Conservation (phyloP, 1,140 invertebrate genomes). For the Zaprionus lachaisei region DNA sequence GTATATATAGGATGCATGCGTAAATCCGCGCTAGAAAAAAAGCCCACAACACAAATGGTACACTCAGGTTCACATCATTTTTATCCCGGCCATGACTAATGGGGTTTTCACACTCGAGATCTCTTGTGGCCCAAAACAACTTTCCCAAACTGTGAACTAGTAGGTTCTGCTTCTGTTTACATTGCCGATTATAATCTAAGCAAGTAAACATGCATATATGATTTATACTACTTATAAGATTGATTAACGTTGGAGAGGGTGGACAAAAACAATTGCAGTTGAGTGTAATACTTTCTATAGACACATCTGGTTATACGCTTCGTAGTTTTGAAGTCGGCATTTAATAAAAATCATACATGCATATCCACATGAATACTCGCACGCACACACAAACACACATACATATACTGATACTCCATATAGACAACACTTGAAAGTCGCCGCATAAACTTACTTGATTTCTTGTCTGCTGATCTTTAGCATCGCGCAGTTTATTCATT, state of each 20-base stretch:
- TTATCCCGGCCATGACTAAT: constrained; percentile 40
- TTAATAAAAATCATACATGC: constrained; percentile 3
- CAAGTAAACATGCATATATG: not conserved
- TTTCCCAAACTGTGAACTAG: constrained; percentile 14
- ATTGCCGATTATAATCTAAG: constrained; percentile 41
- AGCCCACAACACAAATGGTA: constrained; percentile 11
- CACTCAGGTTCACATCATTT: constrained; percentile 3
- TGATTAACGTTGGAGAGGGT: too few species aligned
- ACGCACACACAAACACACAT: not conserved
- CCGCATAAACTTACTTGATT: constrained; percentile 51
- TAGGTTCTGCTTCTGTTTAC: constrained; percentile 17
- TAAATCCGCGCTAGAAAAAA: constrained; percentile 21
- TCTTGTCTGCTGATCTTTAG: constrained; percentile 28
- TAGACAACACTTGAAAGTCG: not conserved
- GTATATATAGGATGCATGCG: constrained; percentile 10
- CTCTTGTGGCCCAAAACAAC: not conserved
- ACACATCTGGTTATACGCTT: not conserved
- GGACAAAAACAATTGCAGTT: not conserved
- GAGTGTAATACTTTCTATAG: not conserved
- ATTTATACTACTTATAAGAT: constrained; percentile 9
- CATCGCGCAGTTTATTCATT: constrained; percentile 50
- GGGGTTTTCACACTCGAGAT: constrained; percentile 18
- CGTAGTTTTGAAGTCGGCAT: not conserved
- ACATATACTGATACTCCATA: not conserved
- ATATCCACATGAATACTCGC: not conserved